A percentile compares a stretch with the other conserved stretches of the same genome.
Conservation (phyloP, 2,888 invertebrate genomes). For the Pristionchus japonicus region DNA sequence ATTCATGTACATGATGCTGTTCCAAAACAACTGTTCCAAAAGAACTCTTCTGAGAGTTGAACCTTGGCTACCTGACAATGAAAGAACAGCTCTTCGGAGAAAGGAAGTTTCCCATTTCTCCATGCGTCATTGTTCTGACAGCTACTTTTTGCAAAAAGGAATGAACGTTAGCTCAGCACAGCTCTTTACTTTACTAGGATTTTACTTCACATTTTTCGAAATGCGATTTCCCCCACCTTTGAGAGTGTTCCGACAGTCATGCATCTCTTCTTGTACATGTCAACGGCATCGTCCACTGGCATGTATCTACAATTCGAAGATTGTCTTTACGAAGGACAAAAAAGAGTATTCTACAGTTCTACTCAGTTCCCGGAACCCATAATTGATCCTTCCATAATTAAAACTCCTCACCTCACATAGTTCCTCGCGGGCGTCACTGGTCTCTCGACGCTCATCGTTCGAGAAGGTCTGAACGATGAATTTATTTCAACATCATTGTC, state of each 20-base stretch:
- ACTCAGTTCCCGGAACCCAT: no score
- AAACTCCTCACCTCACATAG: constrained; percentile 60
- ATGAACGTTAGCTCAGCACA: neutral
- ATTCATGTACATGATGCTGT: no score
- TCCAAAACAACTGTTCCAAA: no score
- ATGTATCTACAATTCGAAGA: constrained; percentile 64
- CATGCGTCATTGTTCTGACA: neutral
- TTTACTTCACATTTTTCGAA: neutral
- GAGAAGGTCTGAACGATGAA: constrained; percentile 54
- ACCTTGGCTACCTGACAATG: no score
- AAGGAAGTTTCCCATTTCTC: neutral
- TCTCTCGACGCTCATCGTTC: constrained; percentile 62
- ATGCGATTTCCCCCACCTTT: constrained; percentile 55
- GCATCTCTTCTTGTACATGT: constrained; percentile 74
- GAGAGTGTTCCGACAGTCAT: constrained; percentile 74
- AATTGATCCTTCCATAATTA: no score
- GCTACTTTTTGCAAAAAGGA: neutral
- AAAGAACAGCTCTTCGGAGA: neutral
- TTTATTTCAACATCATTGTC: no score
- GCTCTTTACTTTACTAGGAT: no score
- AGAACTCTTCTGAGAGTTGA: no score
- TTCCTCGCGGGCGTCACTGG: constrained; percentile 67
- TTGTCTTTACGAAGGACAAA: neutral
- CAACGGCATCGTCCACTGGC: constrained; percentile 74
- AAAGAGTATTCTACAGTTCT: neutral